Evolutionary conservation across 2,797 vertebrate genomes (phyloP).

Genomic region (Ateles fusciceps): DNA sequence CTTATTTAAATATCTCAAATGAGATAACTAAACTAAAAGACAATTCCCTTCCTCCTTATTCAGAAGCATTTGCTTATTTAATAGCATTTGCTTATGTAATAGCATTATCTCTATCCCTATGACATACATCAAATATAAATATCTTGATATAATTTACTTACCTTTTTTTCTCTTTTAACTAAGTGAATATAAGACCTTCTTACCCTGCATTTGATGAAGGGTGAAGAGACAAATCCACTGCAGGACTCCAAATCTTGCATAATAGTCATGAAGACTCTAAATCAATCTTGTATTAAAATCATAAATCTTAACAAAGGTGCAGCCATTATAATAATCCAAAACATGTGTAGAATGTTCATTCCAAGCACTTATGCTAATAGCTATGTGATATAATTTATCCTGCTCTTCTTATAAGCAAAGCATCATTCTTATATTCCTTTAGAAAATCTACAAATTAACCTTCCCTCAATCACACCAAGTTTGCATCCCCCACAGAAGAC

Average conservation of each 20-base stretch:
- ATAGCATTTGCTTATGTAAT: background rate
- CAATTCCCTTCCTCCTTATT: background rate
- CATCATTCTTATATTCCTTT: background rate
- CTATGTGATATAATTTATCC: background rate
- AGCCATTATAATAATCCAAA: background rate
- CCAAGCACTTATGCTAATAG: background rate
- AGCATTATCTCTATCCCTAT: background rate
- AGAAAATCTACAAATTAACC: background rate
- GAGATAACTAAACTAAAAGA: background rate
- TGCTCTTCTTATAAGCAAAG: background rate
- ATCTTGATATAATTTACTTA: background rate
- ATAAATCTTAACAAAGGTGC: constrained; percentile 7
- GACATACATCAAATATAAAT: background rate
- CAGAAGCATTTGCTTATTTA: background rate
- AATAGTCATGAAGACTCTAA: background rate
- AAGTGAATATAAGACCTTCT: background rate
- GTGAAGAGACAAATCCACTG: background rate
- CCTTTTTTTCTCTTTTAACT: background rate
- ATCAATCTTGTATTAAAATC: background rate
- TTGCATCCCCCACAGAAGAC: background rate
- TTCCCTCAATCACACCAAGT: background rate
- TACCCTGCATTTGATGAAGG: background rate
- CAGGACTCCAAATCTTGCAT: background rate
- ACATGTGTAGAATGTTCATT: background rate
- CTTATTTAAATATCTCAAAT: background rate